A percentile compares a stretch with the other conserved stretches of the same genome.
Evolutionary conservation across 2,888 invertebrate genomes (phyloP).

Genomic region (Luperina nickerlii): DNA sequence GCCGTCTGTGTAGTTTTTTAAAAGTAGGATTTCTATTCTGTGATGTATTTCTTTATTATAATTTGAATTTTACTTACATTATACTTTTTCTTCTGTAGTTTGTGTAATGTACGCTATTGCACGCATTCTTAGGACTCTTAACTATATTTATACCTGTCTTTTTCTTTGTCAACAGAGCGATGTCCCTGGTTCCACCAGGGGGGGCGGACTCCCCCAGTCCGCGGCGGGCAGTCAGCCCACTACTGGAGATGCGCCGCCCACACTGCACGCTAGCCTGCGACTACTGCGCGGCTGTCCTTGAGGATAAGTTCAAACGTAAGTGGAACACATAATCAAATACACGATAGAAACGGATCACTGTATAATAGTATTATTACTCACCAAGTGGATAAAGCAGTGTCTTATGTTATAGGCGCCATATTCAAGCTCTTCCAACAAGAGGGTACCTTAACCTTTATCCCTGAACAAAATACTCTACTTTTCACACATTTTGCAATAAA

Average conservation of each 20-base stretch:
- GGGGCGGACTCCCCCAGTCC: constrained; percentile 91
- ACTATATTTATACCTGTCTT: background rate
- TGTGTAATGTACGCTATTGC: background rate
- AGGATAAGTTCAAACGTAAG: constrained; percentile 92
- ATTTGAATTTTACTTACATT: background rate
- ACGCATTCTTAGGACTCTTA: background rate
- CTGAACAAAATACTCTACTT: background rate
- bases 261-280: constrained; percentile 94
- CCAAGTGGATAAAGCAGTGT: background rate
- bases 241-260: constrained; percentile 92
- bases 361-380: background rate
- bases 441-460: background rate
- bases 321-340: background rate
- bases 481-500: background rate
- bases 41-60: too few relatives aligned
- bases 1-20: too few relatives aligned
- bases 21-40: too few relatives aligned
- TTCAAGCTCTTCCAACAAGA: background rate
- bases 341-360: too few relatives aligned
- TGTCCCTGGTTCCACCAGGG: constrained; percentile 91
- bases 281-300: constrained; percentile 92
- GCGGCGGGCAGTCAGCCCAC: constrained; percentile 92
- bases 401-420: background rate
- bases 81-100: background rate
- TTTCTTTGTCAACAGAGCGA: constrained; percentile 74